These are phyloP conservation scores for Okapia johnstoni DNA, from an alignment of 2,113 vertebrate genomes.

Conservation along the genomic window DNA sequence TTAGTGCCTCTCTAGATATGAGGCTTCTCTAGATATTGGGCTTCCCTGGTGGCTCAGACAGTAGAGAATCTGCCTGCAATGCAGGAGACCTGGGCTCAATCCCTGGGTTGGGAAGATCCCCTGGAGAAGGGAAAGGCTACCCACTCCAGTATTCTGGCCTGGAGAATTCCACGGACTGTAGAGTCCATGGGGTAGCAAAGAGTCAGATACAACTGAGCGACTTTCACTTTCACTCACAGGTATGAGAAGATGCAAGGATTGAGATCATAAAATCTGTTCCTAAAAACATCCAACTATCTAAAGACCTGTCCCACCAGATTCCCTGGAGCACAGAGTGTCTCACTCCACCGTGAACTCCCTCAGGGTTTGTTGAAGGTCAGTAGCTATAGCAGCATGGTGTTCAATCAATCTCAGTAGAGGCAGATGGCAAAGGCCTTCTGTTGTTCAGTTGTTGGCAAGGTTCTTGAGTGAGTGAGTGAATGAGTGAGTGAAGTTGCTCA, in stretches of 20 bases:
- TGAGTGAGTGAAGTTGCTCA: not conserved
- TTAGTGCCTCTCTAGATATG: not conserved
- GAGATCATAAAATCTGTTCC: not conserved
- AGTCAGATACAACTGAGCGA: not conserved
- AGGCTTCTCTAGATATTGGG: not conserved
- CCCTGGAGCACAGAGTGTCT: not conserved
- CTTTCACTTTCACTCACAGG: not conserved
- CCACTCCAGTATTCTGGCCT: not conserved
- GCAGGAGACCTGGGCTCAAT: not conserved
- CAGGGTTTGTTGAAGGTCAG: not conserved
- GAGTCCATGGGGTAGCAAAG: accelerated
- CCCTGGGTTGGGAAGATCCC: not conserved
- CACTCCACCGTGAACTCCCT: not conserved
- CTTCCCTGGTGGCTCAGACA: not conserved
- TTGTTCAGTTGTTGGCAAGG: not conserved
- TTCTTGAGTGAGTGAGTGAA: not conserved
- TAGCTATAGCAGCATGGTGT: not conserved
- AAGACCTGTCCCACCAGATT: not conserved
- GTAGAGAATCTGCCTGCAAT: not conserved
- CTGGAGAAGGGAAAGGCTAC: not conserved
- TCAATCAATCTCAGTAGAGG: not conserved
- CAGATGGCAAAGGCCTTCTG: not conserved
- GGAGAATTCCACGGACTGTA: not conserved
- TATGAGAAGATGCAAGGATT: not conserved
- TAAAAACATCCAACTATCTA: not conserved